Percentiles rank a stretch among this genome's conserved stretches.
Conservation (phyloP, 1,140 invertebrate genomes). For the Zaprionus ghesquierei region DNA sequence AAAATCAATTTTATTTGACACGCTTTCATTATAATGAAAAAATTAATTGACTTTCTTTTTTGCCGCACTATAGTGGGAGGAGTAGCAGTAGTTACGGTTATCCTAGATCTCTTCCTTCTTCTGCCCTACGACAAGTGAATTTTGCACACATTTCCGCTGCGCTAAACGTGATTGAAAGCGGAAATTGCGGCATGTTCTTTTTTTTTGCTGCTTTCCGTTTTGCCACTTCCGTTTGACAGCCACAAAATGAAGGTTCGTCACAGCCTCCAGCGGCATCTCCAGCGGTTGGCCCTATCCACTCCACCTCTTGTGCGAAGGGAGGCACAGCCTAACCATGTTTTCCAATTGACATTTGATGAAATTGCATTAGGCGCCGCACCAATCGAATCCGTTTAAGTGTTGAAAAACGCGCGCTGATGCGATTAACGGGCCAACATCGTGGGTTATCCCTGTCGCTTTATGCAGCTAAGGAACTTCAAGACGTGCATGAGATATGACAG, state of each 20-base stretch:
- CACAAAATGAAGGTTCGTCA: conserved; percentile 44
- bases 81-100: background rate
- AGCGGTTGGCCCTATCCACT: background rate
- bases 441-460: too few relatives aligned
- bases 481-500: too few relatives aligned
- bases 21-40: conserved; percentile 50
- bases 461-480: too few relatives aligned
- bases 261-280: conserved; percentile 1
- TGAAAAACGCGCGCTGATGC: conserved; percentile 44
- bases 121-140: conserved; percentile 27
- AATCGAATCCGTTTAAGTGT: conserved; percentile 30
- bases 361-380: conserved; percentile 54
- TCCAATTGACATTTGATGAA: conserved; percentile 77
- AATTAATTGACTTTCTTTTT: conserved; percentile 54
- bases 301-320: conserved; percentile 9
- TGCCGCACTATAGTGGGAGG: background rate
- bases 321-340: conserved; percentile 63
- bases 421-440: conserved; percentile 51
- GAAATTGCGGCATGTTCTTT: conserved; percentile 65
- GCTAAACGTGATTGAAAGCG: conserved; percentile 72
- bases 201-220: conserved; percentile 24
- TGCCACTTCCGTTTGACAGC: conserved; percentile 62
- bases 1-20: conserved; percentile 71
- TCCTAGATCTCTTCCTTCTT: too few relatives aligned
- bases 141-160: conserved; percentile 64